Conservation (phyloP, 2,797 vertebrate genomes). For the Capromys pilorides region DNA sequence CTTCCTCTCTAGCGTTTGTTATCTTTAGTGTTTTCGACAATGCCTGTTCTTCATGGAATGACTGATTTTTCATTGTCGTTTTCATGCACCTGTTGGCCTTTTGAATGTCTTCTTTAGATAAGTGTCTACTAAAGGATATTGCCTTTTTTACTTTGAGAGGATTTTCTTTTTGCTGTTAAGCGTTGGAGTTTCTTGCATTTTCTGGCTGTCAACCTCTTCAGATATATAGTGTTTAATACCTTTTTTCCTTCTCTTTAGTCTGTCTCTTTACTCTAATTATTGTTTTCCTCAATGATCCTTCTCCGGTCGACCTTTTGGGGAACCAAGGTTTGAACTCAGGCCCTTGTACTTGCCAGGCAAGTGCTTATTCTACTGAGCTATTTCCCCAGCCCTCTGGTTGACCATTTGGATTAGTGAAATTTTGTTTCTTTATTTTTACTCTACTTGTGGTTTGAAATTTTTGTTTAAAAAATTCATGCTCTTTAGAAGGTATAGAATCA, state of each 20-base stretch:
- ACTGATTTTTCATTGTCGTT: not conserved
- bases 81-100: not conserved
- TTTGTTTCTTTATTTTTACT: not conserved
- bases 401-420: not conserved
- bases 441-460: not conserved
- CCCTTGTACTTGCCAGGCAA: no score
- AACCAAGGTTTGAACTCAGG: no score
- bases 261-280: not conserved
- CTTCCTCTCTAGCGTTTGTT: not conserved
- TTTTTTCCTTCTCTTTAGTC: not conserved
- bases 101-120: not conserved
- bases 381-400: no score
- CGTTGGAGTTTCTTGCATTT: not conserved
- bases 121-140: not conserved
- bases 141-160: not conserved
- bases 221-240: not conserved
- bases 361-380: no score
- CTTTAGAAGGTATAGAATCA: not conserved
- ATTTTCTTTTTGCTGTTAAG: not conserved
- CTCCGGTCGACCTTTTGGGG: not conserved
- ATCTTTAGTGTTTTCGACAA: not conserved
- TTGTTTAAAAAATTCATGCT: not conserved
- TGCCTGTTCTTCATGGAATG: not conserved
- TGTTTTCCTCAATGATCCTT: not conserved
- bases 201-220: not conserved